phyloP scores from a whole-genome alignment of 2,888 invertebrate species.

The Meganola albula region DNA sequence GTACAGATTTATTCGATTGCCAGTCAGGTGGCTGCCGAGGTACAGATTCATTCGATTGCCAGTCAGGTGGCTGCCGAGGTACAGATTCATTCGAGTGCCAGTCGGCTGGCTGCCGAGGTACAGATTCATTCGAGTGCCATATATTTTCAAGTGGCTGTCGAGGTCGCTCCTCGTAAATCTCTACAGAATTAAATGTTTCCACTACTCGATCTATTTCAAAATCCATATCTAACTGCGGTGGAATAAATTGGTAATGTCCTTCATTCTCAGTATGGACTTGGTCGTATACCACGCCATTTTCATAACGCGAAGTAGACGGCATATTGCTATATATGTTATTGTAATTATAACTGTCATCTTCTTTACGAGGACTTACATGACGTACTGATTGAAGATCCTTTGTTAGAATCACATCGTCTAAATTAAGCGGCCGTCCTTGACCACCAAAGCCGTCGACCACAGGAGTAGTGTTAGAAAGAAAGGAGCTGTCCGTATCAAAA shows the following conservation, averaged over 20 bases:
- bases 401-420: slow-evolving; percentile 61
- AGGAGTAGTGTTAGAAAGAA: slow-evolving; percentile 68
- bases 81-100: slow-evolving; percentile 70
- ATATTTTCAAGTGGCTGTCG: too few species aligned
- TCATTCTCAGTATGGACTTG: slow-evolving; percentile 67
- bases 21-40: slow-evolving; percentile 45
- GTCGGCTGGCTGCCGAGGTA: slow-evolving; percentile 41
- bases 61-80: slow-evolving; percentile 43
- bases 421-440: slow-evolving; percentile 63
- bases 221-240: slow-evolving; percentile 46
- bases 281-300: slow-evolving; percentile 60
- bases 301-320: slow-evolving; percentile 47
- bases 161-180: slow-evolving; percentile 61
- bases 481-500: slow-evolving; percentile 66
- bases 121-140: too few species aligned
- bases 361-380: slow-evolving; percentile 47
- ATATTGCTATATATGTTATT: slow-evolving; percentile 60
- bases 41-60: slow-evolving; percentile 69
- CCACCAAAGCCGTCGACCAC: slow-evolving; percentile 73
- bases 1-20: slow-evolving; percentile 69
- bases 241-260: slow-evolving; percentile 62
- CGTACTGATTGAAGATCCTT: slow-evolving; percentile 53
- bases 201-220: slow-evolving; percentile 51
- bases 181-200: slow-evolving; percentile 61
- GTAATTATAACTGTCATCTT: slow-evolving; percentile 72